Evolutionary conservation across 2,888 invertebrate genomes (phyloP), one percentile per base, ranked within the genome.

Genomic region (Augiades crinisus): DNA sequence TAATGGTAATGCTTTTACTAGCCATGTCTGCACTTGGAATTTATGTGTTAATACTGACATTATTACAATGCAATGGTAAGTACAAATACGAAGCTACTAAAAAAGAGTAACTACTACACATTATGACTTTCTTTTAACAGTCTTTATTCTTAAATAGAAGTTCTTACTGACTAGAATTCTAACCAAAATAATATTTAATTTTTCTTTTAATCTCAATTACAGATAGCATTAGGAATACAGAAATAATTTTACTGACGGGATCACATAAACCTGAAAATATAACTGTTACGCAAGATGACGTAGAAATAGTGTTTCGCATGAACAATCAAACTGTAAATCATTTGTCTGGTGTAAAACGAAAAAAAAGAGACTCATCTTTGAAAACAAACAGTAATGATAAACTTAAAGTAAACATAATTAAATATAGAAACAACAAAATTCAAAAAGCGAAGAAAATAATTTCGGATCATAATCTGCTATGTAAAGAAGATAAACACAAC

Each of bases 391-490:
- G 43, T 6, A 54, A 45, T n/a, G 50, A 61, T 7, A 57, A 60
- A 3, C 57, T 62, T 36, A 51, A 54, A 50, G 43, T 54, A 13
- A 50, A 14, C 38, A 12, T 17, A 4, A 7, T 58, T 22, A 65
- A 68, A 52, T 70, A 76, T 14, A 74, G 68, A 43, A 74, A 78
- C 12, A 62, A 68, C 24, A 64, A 78, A 38, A 58, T 74, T 16
- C 62, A 66, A 58, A 73, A 69, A 62, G 80, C 75, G 0, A 78
- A 73, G 65, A 75, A 81, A 54, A 67, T 83, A 1, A 74, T 89
- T 49, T 57, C 70, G 16, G 75, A 79, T 22, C 76, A 86, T 52
- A 65, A 81, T n/a, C 56, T 70, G 47, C 30, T 72, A 24, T 89
- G 89, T 45, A 76, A 72, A 14, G 60, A 75, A 24, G 67, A 75